These are phyloP conservation scores for Periplaneta americana DNA, from an alignment of 1,140 invertebrate genomes.

Conservation along the genomic window DNA sequence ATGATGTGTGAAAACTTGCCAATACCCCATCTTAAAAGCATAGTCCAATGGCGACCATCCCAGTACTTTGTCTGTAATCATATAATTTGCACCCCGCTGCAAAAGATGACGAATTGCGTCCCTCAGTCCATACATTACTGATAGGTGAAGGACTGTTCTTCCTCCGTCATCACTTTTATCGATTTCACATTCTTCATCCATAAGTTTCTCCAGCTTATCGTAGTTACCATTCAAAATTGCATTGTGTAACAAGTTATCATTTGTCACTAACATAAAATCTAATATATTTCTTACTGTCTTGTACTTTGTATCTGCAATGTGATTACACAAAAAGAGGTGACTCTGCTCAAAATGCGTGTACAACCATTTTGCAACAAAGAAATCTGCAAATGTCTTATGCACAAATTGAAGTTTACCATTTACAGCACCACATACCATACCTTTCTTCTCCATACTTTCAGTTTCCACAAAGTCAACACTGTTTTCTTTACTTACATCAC, in stretches of 20 bases:
- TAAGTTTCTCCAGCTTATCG: background rate
- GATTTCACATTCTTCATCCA: background rate
- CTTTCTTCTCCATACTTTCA: background rate
- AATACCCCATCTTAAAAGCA: too few relatives aligned
- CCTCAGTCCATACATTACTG: background rate
- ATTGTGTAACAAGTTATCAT: background rate
- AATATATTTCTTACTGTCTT: background rate
- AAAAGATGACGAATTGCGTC: too few relatives aligned
- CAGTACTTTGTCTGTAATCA: too few relatives aligned
- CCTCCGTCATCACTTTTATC: background rate
- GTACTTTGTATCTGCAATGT: background rate
- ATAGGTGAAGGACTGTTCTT: background rate
- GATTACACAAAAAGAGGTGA: background rate
- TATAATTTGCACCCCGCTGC: too few relatives aligned
- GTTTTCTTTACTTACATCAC: background rate
- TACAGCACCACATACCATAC: conserved; percentile 1
- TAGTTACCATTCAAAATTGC: background rate
- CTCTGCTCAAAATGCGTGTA: background rate
- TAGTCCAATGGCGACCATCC: too few relatives aligned
- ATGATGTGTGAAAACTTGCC: too few relatives aligned
- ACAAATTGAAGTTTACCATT: too few relatives aligned
- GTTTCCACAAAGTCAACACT: background rate
- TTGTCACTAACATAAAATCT: background rate
- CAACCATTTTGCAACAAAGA: conserved; percentile 15
- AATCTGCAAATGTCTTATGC: too few relatives aligned